Evolutionary conservation across 1,140 invertebrate species (phyloP), one percentile per base, ranked within the genome.

Genomic region (Ips typographus): DNA sequence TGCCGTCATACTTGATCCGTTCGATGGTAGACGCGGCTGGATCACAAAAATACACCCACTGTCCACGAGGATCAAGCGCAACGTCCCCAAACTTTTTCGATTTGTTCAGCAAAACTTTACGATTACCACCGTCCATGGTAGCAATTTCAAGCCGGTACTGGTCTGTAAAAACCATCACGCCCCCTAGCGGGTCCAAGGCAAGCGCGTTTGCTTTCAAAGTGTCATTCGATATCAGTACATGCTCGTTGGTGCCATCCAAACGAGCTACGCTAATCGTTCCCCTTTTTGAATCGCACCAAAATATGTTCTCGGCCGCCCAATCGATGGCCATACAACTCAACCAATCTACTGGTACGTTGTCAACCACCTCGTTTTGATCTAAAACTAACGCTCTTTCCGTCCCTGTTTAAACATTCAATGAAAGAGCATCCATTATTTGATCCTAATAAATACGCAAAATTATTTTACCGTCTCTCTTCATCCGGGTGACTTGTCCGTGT

Each of bases 281-380:
- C 2, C 94, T 88, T 37, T 91, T 90, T 1, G 91, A 91, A 78
- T 96, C 94, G 56, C 91, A 90, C 94, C 94, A 96, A 79, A 95
- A 97, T 42, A 98, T 84, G 80, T 96, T 96, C 40, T 89, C 85
- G 6, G 91, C 90, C 37, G 92, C 84, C 92, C 92, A 95, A 80
- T 96, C 94, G 38, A 95, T 85, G 0, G 93, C 92, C 39, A 96
- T 82, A 3, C 92, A 88, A 52, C 87, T 84, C 4, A 90, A 77
- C 85, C 87, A 89, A 79, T 91, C 90, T n/a, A 86, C 81, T 40
- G 85, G 84, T 41, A 86, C 80, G 55, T 82, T 64, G 1, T 64
- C 47, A 4, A 64, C 7, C 1, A 64, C 40, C n/a, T 64, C 61
- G n/a, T 78, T 77, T 65, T 82, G 82, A 64, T 80, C 80, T 42